These are phyloP conservation scores for Cydia splendana DNA, from an alignment of 1,140 invertebrate species.

Conservation along the genomic window DNA sequence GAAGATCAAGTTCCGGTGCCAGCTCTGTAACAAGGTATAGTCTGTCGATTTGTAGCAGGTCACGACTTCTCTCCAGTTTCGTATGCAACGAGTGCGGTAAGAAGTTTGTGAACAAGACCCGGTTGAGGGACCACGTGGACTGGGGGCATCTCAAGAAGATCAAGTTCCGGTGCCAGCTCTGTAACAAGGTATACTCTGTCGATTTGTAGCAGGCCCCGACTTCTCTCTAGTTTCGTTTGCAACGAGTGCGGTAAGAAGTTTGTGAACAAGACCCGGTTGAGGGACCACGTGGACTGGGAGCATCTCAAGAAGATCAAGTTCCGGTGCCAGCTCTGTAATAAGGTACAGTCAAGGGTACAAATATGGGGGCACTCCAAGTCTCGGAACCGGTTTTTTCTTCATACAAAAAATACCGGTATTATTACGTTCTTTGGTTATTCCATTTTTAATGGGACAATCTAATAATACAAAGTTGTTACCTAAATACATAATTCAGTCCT, in stretches of 20 bases:
- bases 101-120: slow-evolving; percentile 66
- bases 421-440: too few species aligned
- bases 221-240: slow-evolving; percentile 66
- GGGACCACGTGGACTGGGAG: slow-evolving; percentile 74
- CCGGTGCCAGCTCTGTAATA: slow-evolving; percentile 62
- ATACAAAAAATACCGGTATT: too few species aligned
- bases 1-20: slow-evolving; percentile 64
- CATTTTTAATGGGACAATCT: too few species aligned
- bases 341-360: slow-evolving; percentile 43
- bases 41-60: too few species aligned
- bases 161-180: slow-evolving; percentile 64
- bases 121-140: slow-evolving; percentile 67
- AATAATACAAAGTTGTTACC: too few species aligned
- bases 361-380: too few species aligned
- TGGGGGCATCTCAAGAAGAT: slow-evolving; percentile 71
- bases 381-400: too few species aligned
- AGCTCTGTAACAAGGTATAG: slow-evolving; percentile 69
- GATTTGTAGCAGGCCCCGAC: too few species aligned
- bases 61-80: too few species aligned
- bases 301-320: slow-evolving; percentile 69
- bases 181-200: slow-evolving; percentile 73
- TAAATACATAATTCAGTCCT: too few species aligned
- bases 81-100: slow-evolving; percentile 67
- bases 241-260: slow-evolving; percentile 70
- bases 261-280: slow-evolving; percentile 60